These are phyloP conservation scores for Spheniscus mendiculus DNA, from an alignment of 2,113 vertebrate genomes.

Conservation along the genomic window DNA sequence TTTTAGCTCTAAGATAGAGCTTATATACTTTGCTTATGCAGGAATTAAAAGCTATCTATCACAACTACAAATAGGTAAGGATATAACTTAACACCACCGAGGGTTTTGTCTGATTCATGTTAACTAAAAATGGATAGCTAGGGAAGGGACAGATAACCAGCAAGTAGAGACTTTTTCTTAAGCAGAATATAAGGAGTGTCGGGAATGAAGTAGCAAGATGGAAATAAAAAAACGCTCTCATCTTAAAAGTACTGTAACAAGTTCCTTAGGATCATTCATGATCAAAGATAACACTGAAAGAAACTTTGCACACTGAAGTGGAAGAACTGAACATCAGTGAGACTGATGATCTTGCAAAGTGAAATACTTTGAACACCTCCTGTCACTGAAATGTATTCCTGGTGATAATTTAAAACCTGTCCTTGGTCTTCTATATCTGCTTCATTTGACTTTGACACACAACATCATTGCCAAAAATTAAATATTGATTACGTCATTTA, in stretches of 20 bases:
- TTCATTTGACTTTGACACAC: not conserved
- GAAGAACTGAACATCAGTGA: conserved; percentile 4
- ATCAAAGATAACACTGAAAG: not conserved
- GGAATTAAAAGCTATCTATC: not conserved
- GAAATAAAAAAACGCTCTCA: not conserved
- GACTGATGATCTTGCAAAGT: not conserved
- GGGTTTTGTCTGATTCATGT: not conserved
- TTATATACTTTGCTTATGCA: not conserved
- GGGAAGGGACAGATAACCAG: not conserved
- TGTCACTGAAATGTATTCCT: conserved; percentile 9
- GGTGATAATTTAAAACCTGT: not conserved
- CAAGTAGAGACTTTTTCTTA: not conserved
- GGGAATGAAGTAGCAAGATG: not conserved
- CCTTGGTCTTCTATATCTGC: not conserved
- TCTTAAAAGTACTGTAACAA: not conserved
- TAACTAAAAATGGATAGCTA: not conserved
- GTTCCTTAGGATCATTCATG: not conserved
- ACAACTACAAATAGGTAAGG: not conserved
- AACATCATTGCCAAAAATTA: not conserved
- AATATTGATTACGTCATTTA: not conserved
- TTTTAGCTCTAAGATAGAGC: not conserved
- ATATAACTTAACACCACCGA: not conserved
- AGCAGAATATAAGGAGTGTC: not conserved
- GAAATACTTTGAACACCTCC: conserved; percentile 4
- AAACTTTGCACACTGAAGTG: not conserved